Conservation (phyloP, 2,797 vertebrate genomes). For the Alca torda region DNA sequence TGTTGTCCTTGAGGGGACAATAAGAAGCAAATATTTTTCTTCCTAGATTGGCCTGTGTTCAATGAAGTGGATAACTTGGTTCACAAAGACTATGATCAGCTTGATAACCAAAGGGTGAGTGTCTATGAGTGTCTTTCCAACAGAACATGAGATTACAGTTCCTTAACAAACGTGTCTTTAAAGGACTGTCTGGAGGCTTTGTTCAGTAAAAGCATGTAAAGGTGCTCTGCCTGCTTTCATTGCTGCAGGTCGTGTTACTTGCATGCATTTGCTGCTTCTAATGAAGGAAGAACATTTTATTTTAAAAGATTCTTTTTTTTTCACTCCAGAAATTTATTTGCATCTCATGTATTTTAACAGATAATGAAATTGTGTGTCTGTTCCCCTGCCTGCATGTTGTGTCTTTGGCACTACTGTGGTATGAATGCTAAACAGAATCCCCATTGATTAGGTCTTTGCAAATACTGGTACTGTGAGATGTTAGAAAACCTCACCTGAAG, state of each 20-base stretch:
- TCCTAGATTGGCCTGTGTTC: constrained; percentile 84
- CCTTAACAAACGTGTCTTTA: neutral
- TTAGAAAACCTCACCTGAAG: neutral
- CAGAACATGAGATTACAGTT: neutral
- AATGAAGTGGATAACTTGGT: constrained; percentile 82
- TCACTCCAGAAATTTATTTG: neutral
- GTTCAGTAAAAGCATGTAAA: neutral
- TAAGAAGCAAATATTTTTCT: constrained; percentile 23
- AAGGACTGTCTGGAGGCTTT: neutral
- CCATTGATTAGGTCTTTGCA: neutral
- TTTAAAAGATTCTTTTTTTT: neutral
- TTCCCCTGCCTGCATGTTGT: neutral
- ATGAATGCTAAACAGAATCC: neutral
- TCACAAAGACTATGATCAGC: constrained; percentile 71
- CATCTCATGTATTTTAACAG: neutral
- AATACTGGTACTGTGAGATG: neutral
- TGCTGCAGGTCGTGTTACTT: neutral
- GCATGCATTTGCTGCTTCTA: neutral
- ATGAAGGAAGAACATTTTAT: neutral
- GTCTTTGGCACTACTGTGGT: neutral
- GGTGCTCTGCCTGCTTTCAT: neutral
- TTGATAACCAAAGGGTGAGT: constrained; percentile 86
- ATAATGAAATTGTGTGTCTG: neutral
- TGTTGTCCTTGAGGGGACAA: neutral
- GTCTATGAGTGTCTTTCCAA: neutral